These are phyloP conservation scores for Calcarius lapponicus DNA, from an alignment of 2,797 vertebrate species.

Conservation along the genomic window DNA sequence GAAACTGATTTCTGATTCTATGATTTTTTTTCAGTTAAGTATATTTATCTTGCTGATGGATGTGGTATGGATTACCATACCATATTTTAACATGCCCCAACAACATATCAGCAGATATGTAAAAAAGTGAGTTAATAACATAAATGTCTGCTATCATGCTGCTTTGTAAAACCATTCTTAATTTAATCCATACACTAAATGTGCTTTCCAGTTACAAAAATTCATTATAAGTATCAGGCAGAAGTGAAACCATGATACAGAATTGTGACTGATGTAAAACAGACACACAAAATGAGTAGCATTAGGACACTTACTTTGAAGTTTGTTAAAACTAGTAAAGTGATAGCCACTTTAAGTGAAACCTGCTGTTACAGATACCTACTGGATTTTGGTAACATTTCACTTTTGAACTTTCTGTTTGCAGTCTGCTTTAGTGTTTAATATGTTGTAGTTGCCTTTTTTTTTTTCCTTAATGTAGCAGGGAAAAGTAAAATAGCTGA, in stretches of 20 bases:
- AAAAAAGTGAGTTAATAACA: conserved; percentile 62
- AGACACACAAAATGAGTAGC: conserved; percentile 83
- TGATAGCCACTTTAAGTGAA: conserved; percentile 95
- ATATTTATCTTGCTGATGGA: background rate
- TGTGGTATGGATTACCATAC: conserved; percentile 45
- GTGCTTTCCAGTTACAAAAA: conserved; percentile 77
- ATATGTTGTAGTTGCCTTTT: background rate
- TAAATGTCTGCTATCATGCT: conserved; percentile 69
- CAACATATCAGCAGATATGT: conserved; percentile 51
- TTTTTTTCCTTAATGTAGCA: background rate
- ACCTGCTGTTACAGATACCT: conserved; percentile 80
- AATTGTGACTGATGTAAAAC: conserved; percentile 95
- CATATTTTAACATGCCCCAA: conserved; percentile 42
- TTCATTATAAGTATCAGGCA: conserved; percentile 81
- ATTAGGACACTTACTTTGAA: conserved; percentile 93
- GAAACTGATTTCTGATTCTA: background rate
- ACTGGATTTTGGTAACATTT: conserved; percentile 70
- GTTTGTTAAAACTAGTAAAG: conserved; percentile 92
- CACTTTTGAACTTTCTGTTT: conserved; percentile 68
- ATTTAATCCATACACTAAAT: conserved; percentile 79
- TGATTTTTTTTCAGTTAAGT: background rate
- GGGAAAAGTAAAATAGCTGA: background rate
- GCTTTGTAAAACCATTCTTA: conserved; percentile 76
- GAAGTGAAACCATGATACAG: conserved; percentile 77
- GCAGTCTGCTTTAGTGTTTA: conserved; percentile 42